Evolutionary conservation across 2,113 vertebrate species (phyloP), one percentile per base, ranked within the genome.

Genomic region (Oreocharis arfaki): DNA sequence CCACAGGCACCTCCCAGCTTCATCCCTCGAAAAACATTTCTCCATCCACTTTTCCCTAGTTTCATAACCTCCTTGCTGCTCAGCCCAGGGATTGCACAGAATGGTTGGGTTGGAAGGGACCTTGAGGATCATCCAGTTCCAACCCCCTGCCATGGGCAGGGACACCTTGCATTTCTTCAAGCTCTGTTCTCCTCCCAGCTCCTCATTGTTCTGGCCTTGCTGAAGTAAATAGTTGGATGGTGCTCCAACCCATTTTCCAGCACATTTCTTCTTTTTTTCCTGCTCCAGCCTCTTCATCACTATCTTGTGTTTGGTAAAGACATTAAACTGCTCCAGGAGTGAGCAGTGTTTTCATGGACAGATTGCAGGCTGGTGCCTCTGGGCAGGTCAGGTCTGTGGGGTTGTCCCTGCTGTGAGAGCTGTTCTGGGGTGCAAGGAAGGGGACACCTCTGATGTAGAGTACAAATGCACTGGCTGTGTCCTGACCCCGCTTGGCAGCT

Each of bases 391-490:
- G 69, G 30, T 49, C 73, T 8, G 4, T 27, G 35, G 1, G 3
- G 30, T 11, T 61, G 56, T 57, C 32, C 21, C 33, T 28, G 10
- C 65, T 70, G 23, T 21, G 60, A 30, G 35, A 73, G 2, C 26
- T 1, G 1, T 41, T 67, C 32, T 52, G 37, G 69, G 26, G 3
- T 70, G n/a, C 28, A 10, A 61, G 65, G 65, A 65, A 19, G 5
- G 56, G 42, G 11, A 6, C 8, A 1, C 11, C 35, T 63, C 42
- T 82, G 0, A 3, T 10, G 1, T 8, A 13, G 77, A 18, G 13
- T 19, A 7, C 18, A 50, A 14, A 17, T 32, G 42, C 3, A 13
- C 21, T 26, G 65, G 11, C 42, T 64, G 37, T 76, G 2, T 57
- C 30, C 70, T 75, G 21, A 53, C 16, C 19, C 17, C 3, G 0